phyloP scores from a whole-genome alignment of 2,113 vertebrate species.

The Psilopogon haemacephalus region DNA sequence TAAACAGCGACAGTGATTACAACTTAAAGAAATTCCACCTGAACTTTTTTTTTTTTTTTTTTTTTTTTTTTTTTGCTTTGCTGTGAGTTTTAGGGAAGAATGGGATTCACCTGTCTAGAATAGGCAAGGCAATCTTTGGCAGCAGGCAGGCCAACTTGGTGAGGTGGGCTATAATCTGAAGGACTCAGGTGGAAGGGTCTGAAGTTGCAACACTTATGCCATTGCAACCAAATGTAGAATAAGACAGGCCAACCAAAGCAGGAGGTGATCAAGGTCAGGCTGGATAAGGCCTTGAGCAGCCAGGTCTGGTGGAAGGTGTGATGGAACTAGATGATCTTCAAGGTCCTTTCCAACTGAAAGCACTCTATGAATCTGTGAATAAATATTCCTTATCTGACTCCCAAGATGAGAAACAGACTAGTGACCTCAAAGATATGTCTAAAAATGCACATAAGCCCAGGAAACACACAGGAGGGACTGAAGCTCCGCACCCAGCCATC shows the following conservation, averaged over 20 bases:
- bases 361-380: too few relatives aligned
- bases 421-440: background rate
- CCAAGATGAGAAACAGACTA: background rate
- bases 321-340: too few relatives aligned
- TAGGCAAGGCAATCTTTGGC: background rate
- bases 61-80: background rate
- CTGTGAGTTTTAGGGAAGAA: background rate
- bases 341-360: too few relatives aligned
- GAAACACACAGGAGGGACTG: background rate
- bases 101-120: background rate
- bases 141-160: background rate
- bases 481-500: background rate
- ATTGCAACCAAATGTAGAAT: background rate
- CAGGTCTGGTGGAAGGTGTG: too few relatives aligned
- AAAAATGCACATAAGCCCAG: background rate
- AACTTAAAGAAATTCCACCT: background rate
- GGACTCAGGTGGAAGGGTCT: background rate
- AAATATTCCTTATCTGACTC: background rate
- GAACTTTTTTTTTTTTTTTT: background rate
- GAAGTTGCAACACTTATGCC: background rate
- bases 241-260: background rate
- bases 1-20: background rate
- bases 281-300: too few relatives aligned
- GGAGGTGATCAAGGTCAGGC: too few relatives aligned
- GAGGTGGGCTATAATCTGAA: background rate